Percentiles rank a stretch among this genome's conserved stretches.
These are phyloP conservation scores for Enteromius anoplus DNA, from an alignment of 2,797 vertebrate species.

Conservation along the genomic window DNA sequence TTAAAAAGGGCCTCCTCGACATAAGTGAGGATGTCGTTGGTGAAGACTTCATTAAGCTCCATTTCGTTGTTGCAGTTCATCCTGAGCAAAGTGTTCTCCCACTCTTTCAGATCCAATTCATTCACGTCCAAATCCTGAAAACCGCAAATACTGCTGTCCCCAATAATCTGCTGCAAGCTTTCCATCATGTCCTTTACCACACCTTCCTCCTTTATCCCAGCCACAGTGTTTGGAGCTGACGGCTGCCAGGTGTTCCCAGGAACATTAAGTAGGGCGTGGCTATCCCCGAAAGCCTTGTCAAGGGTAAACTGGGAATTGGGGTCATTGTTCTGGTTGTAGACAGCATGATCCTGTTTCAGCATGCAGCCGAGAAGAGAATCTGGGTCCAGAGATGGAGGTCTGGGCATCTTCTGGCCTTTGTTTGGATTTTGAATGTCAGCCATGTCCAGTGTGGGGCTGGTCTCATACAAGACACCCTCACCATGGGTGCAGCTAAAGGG, in stretches of 20 bases:
- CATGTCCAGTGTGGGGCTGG: slow-evolving; percentile 51
- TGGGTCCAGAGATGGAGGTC: slow-evolving; percentile 38
- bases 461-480: slow-evolving; percentile 76
- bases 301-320: slow-evolving; percentile 55
- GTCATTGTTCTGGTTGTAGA: slow-evolving; percentile 52
- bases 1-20: slow-evolving; percentile 73
- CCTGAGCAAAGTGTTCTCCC: slow-evolving; percentile 76
- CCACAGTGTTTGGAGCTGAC: not conserved
- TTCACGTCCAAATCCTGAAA: slow-evolving; percentile 65
- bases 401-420: slow-evolving; percentile 67
- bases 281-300: slow-evolving; percentile 70
- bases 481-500: slow-evolving; percentile 77
- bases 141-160: slow-evolving; percentile 59
- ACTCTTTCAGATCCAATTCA: slow-evolving; percentile 70
- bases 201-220: slow-evolving; percentile 63
- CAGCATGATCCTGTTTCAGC: slow-evolving; percentile 65
- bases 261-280: slow-evolving; percentile 71
- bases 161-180: slow-evolving; percentile 74
- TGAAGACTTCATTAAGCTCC: slow-evolving; percentile 65
- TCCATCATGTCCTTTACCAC: slow-evolving; percentile 72
- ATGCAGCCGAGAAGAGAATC: slow-evolving; percentile 73
- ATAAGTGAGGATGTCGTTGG: slow-evolving; percentile 67
- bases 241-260: slow-evolving; percentile 69
- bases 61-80: slow-evolving; percentile 63
- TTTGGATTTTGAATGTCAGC: slow-evolving; percentile 45